Base-by-base conservation (phyloP, 2,797 vertebrate genomes). In the Tachyglossus aculeatus region DNA sequence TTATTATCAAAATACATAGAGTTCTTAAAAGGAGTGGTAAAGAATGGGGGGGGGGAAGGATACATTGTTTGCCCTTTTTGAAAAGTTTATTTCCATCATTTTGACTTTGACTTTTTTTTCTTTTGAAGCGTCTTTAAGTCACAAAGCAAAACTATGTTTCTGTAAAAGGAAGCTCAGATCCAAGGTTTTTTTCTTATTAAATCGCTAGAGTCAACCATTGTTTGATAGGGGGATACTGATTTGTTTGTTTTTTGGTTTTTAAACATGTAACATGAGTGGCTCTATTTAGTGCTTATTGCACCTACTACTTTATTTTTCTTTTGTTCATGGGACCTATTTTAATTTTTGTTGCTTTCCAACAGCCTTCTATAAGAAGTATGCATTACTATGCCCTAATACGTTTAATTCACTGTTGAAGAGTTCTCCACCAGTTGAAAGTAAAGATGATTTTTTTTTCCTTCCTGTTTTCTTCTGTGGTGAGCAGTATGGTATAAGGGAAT, bases 311-410 rank as follows among this genome's bases (percentile, higher is more conserved):
- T 29, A 6, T 66, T 71, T 74, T 40, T 67, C 45, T 77, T 39
- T 67, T 65, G 10, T 66, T 58, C 52, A 21, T 70, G 73, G 45
- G 43, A 37, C 29, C 33, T 70, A 55, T 39, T 70, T 40, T 64
- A 47, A 60, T 25, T 69, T n/a, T 47, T 62, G 61, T 47, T 66
- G 61, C 48, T 68, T 68, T 77, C 31, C 24, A 54, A 33, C 70
- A 62, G 36, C 54, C 7, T 73, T 7, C 66, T 78, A 37, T 67
- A 34, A 40, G 66, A 63, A 7, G 38, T 62, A 65, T 10, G 74
- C 24, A 60, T n/a, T 48, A 27, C 9, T 29, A 27, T 76, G 7
- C 67, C 67, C 14, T 16, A 41, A 1, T 77, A 57, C 7, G 63
- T 69, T 76, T 80, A n/a, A 50, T 60, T 24, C 43, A 53, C 75